Percentiles rank a stretch among this genome's conserved stretches.
Conservation (phyloP, 2,888 invertebrate genomes). For the Rhaphigaster nebulosa region DNA sequence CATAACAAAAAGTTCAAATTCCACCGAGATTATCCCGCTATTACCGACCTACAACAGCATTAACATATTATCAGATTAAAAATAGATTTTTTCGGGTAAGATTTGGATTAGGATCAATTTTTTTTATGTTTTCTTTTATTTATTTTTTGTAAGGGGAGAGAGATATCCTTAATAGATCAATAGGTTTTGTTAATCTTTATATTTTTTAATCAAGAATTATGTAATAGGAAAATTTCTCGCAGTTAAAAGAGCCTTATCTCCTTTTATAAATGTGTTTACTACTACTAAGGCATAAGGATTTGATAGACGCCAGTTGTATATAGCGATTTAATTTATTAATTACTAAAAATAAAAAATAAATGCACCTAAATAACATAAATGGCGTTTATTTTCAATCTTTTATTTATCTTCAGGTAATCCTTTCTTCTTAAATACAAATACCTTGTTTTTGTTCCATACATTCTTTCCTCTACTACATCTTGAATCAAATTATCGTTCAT, state of each 20-base stretch:
- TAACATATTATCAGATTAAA: background rate
- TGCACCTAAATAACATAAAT: background rate
- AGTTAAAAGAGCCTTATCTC: conserved; percentile 13
- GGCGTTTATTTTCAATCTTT: background rate
- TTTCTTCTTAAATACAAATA: background rate
- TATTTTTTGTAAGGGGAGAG: background rate
- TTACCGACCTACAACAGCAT: background rate
- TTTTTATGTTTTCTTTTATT: background rate
- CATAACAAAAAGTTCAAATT: conserved; percentile 3
- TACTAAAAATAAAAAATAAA: background rate
- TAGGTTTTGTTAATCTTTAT: background rate
- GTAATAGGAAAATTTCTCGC: conserved; percentile 43
- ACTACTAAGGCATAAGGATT: background rate
- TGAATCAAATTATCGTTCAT: no score
- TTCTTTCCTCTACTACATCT: background rate
- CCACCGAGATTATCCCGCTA: background rate
- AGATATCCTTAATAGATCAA: background rate
- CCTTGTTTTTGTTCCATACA: background rate
- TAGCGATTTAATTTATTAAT: background rate
- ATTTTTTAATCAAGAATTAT: background rate
- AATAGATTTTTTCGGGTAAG: background rate
- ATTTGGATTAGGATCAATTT: background rate
- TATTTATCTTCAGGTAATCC: background rate
- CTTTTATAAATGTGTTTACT: background rate
- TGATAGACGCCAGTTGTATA: background rate